A percentile compares a stretch with the other conserved stretches of the same genome.
Evolutionary conservation across 2,888 invertebrate genomes (phyloP).

Genomic region (Troides oblongomaculatus): DNA sequence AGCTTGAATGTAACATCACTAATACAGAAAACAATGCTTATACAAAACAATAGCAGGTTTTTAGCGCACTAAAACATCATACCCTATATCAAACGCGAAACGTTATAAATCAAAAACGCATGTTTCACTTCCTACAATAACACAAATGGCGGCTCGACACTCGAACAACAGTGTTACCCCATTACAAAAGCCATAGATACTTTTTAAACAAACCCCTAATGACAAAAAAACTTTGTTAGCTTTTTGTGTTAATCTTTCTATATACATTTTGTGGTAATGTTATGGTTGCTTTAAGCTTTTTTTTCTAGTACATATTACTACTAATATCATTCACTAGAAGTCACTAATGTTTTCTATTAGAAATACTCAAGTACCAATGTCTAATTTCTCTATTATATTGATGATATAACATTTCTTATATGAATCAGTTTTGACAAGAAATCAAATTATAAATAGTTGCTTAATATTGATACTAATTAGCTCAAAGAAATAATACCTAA

Average conservation of each 20-base stretch:
- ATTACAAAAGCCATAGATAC: conserved; percentile 22
- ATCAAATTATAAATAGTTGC: no score
- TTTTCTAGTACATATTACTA: no score
- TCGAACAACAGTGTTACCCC: conserved; percentile 21
- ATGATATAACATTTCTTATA: no score
- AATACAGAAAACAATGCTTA: conserved; percentile 10
- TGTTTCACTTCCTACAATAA: conserved; percentile 13
- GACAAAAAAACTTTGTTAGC: background rate
- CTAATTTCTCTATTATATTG: no score
- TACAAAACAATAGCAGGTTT: conserved; percentile 17
- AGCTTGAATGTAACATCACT: conserved; percentile 6
- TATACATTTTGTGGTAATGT: background rate
- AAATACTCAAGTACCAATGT: no score
- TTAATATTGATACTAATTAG: no score
- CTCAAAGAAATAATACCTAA: no score
- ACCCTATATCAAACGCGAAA: background rate
- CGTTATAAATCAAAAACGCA: conserved; percentile 23
- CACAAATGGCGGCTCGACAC: conserved; percentile 20
- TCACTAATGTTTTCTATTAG: no score
- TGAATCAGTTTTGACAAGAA: no score
- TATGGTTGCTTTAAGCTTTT: no score
- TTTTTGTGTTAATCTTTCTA: background rate
- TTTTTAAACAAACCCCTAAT: background rate
- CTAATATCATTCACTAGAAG: no score
- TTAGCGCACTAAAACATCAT: conserved; percentile 15